These are phyloP conservation scores for Gallinago solitaria DNA, from an alignment of 2,797 vertebrate genomes.

Conservation along the genomic window DNA sequence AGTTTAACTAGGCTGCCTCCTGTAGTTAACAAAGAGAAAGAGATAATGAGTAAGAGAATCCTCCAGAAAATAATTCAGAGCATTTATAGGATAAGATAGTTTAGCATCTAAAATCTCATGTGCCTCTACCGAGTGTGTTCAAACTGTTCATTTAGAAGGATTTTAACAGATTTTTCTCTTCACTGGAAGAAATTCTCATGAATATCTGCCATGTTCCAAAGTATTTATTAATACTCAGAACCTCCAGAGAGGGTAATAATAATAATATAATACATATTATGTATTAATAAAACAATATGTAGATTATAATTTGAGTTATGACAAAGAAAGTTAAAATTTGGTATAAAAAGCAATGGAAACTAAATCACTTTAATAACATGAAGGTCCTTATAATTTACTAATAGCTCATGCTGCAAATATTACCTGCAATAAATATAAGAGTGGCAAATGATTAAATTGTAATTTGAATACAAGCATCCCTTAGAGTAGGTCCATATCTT, in stretches of 20 bases:
- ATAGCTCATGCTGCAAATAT: not conserved
- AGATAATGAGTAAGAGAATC: not conserved
- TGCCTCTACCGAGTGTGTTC: not conserved
- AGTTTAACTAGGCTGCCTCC: not conserved
- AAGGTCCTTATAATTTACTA: not conserved
- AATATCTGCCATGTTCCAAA: not conserved
- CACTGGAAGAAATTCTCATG: not conserved
- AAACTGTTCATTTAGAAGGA: not conserved
- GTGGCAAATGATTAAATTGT: not conserved
- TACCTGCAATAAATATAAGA: not conserved
- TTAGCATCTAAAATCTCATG: not conserved
- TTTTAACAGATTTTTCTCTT: not conserved
- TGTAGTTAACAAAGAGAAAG: not conserved
- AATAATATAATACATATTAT: not conserved
- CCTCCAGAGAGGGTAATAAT: not conserved
- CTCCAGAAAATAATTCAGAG: not conserved
- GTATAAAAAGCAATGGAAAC: not conserved
- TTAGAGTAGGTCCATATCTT: not conserved
- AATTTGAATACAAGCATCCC: not conserved
- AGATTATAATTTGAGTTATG: not conserved
- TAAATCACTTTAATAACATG: not conserved
- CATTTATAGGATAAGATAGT: not conserved
- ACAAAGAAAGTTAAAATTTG: not conserved
- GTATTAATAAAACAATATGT: not conserved
- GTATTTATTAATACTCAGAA: not conserved